Evolutionary conservation across 2,888 invertebrate species (phyloP).

Genomic region (Lucinisca nassula): DNA sequence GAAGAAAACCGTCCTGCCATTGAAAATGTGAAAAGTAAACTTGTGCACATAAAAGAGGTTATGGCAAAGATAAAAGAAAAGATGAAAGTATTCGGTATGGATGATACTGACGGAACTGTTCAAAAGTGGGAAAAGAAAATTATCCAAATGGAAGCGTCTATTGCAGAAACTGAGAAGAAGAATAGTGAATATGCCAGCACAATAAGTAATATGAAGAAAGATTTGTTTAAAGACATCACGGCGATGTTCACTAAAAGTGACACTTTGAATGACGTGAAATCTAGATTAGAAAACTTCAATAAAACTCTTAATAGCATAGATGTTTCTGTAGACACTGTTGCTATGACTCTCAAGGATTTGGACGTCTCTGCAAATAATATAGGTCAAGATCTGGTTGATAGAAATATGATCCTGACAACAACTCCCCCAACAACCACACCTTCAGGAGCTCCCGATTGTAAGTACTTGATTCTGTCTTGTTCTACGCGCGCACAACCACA

Average conservation of each 20-base stretch:
- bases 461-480: conserved; percentile 20
- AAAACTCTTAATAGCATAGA: conserved; percentile 51
- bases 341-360: conserved; percentile 33
- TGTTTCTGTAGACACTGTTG: conserved; percentile 41
- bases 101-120: conserved; percentile 52
- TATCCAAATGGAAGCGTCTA: conserved; percentile 37
- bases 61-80: conserved; percentile 60
- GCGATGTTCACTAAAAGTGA: conserved; percentile 50
- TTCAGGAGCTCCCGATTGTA: conserved; percentile 63
- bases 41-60: conserved; percentile 6
- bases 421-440: conserved; percentile 66
- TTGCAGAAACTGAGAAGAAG: conserved; percentile 17
- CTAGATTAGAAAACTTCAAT: conserved; percentile 44
- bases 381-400: conserved; percentile 30
- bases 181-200: conserved; percentile 21
- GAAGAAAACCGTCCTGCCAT: conserved; percentile 27
- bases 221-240: conserved; percentile 34
- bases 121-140: conserved; percentile 48
- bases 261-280: conserved; percentile 27
- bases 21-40: conserved; percentile 29
- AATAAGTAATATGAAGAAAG: conserved; percentile 33
- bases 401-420: conserved; percentile 59
- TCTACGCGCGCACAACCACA: no score
- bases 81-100: conserved; percentile 51
- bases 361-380: conserved; percentile 10